Base-by-base conservation (phyloP, 1,140 invertebrate species). In the Coelopa frigida region DNA sequence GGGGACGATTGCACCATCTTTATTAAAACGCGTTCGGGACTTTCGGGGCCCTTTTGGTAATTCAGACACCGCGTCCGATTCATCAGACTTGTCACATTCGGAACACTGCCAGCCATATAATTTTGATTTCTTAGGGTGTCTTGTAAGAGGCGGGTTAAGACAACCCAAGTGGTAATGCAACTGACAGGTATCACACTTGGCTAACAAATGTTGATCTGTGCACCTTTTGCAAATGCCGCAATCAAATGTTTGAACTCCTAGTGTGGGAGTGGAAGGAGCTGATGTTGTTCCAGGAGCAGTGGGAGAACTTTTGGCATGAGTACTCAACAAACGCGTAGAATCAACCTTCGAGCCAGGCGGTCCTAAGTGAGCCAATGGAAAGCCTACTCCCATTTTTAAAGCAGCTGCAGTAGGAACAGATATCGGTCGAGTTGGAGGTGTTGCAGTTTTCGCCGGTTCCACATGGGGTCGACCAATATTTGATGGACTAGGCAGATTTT, bases 41-140 rank as follows among this genome's bases (percentile, higher is more conserved):
- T 83, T 78, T 17, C 87, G 75, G 0, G 86, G 85, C 1, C 84
- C 84, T 49, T 86, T 84, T 27, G 84, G 79, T 52, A 88, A 83
- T 18, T 87, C 75, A 1, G 79, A 75, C 53, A 87, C 83, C 0
- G 73, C 71, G 57, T 86, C 84, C 1, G 85, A 87, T 38, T 83
- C 83, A 3, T 85, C 85, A 2, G 84, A 85, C 56, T 89, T 89
- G 61, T 89, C 87, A 58, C 88, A 92, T 67, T 91, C 87, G 1
- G 87, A 89, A 64, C 88, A 92, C 75, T 90, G 87, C 94, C 93
- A 97, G 56, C 91, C 92, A 78, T 89, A 78, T 4, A 88, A 78
- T 72, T 94, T 94, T 18, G 90, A 92, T 75, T 94, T 95, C 68
- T 92, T 93, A 1, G 95, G 94, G 73, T 96, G 86, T 39, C 92